Conservation (phyloP, 2,888 invertebrate genomes). For the Netelia melanura region DNA sequence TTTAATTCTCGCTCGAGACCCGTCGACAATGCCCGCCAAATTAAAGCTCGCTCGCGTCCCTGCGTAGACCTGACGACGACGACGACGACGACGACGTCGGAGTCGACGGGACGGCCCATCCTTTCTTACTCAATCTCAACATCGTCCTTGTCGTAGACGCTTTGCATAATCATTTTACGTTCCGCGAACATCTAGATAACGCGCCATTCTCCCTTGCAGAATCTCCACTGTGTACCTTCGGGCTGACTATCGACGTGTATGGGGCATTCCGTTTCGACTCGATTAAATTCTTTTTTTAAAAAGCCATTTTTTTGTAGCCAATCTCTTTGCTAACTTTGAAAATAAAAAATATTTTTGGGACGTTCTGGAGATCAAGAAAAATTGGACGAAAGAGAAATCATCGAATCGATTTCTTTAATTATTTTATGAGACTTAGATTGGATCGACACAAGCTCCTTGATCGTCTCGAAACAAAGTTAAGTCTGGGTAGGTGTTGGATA, state of each 20-base stretch:
- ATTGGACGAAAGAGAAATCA: background rate
- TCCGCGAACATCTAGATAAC: constrained; percentile 37
- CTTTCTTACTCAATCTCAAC: background rate
- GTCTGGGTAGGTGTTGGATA: too few species aligned
- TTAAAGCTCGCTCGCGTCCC: constrained; percentile 71
- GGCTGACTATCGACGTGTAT: background rate
- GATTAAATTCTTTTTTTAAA: background rate
- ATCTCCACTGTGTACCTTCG: background rate
- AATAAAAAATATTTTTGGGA: too few species aligned
- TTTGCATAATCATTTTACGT: constrained; percentile 79
- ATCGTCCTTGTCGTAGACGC: constrained; percentile 40
- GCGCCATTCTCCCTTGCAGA: constrained; percentile 7
- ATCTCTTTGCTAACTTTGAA: too few species aligned
- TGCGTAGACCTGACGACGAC: constrained; percentile 1
- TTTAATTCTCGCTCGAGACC: constrained; percentile 77
- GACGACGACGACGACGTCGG: background rate
- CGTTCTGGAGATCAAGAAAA: background rate
- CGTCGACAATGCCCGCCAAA: constrained; percentile 78
- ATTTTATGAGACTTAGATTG: too few species aligned
- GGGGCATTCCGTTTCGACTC: background rate
- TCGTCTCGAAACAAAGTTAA: too few species aligned
- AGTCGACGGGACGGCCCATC: background rate
- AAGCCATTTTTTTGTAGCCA: background rate
- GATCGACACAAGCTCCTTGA: too few species aligned
- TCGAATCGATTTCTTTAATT: too few species aligned